Conservation (phyloP, 2,888 invertebrate genomes). For the Drosophila rubida region DNA sequence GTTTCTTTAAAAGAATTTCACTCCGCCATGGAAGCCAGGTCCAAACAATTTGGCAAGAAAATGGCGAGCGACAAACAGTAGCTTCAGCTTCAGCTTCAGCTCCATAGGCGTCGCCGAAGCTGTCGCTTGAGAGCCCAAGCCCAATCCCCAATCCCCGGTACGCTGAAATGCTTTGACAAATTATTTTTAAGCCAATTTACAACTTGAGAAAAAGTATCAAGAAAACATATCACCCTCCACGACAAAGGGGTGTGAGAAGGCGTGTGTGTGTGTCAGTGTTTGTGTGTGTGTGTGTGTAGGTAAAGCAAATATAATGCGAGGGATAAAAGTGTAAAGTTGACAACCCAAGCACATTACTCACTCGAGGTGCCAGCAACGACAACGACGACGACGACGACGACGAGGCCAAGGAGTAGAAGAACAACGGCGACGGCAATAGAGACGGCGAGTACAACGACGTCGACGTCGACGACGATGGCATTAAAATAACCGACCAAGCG, state of each 20-base stretch:
- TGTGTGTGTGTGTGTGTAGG: constrained; percentile 57
- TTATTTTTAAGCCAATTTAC: constrained; percentile 83
- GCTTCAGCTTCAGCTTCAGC: constrained; percentile 1
- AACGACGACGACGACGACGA: constrained; percentile 14
- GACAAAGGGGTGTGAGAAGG: constrained; percentile 20
- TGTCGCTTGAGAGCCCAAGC: constrained; percentile 17
- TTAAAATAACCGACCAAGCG: constrained; percentile 78
- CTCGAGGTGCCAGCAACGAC: constrained; percentile 71
- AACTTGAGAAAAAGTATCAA: constrained; percentile 80
- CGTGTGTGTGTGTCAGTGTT: constrained; percentile 17
- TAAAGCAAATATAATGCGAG: constrained; percentile 78
- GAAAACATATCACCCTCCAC: constrained; percentile 74
- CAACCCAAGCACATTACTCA: constrained; percentile 81
- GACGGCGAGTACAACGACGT: neutral
- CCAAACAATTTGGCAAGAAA: constrained; percentile 73
- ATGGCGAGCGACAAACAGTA: constrained; percentile 49
- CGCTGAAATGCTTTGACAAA: constrained; percentile 81
- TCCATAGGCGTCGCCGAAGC: constrained; percentile 33
- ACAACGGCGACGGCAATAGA: constrained; percentile 1
- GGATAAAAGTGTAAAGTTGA: constrained; percentile 81
- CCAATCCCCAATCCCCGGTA: constrained; percentile 33
- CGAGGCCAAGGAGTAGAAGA: neutral
- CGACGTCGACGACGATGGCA: constrained; percentile 47
- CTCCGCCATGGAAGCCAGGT: constrained; percentile 51
- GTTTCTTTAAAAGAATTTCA: constrained; percentile 72